Evolutionary conservation across 2,888 invertebrate genomes (phyloP).

Genomic region (Amphipoea oculea): DNA sequence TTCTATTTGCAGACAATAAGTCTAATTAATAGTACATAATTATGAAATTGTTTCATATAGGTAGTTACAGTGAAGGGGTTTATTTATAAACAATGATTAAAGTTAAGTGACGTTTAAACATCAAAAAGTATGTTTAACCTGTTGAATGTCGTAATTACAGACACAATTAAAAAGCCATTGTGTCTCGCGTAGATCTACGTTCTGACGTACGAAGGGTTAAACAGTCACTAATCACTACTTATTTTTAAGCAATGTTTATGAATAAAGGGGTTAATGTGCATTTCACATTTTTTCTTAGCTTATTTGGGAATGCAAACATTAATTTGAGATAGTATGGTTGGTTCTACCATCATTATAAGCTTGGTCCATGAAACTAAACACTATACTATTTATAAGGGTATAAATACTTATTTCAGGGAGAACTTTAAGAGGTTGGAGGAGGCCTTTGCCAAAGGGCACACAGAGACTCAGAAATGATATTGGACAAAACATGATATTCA

Average conservation of each 20-base stretch:
- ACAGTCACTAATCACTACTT: too few species aligned
- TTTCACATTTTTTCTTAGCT: neutral
- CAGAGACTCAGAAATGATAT: neutral
- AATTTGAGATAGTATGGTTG: neutral
- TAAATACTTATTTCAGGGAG: neutral
- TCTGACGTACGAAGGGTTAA: too few species aligned
- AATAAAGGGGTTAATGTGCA: neutral
- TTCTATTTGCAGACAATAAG: too few species aligned
- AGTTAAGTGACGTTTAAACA: too few species aligned
- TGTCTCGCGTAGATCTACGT: too few species aligned
- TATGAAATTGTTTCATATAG: neutral
- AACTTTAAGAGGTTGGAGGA: too few species aligned
- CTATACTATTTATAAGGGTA: neutral
- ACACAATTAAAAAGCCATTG: too few species aligned
- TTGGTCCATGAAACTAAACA: neutral
- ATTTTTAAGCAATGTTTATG: too few species aligned
- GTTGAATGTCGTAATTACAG: too few species aligned
- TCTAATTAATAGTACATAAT: neutral
- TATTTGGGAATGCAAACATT: neutral
- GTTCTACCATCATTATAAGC: neutral
- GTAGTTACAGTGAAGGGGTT: neutral
- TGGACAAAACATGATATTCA: neutral
- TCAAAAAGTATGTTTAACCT: too few species aligned
- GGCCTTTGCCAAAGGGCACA: too few species aligned
- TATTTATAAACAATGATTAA: too few species aligned